Conservation (phyloP, 2,113 vertebrate species). For the Ammospiza nelsoni region DNA sequence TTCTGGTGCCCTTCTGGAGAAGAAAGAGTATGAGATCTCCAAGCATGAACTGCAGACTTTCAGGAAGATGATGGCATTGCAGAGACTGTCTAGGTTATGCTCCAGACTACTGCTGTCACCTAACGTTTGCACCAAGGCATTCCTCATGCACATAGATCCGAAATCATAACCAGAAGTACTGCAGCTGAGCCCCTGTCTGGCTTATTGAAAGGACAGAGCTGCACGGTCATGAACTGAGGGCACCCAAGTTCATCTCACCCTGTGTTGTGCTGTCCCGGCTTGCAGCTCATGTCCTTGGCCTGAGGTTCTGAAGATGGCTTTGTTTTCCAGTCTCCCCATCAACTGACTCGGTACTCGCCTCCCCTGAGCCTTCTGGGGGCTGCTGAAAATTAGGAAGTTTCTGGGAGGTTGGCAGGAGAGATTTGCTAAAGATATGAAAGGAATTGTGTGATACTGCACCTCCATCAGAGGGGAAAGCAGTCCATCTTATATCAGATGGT, state of each 20-base stretch:
- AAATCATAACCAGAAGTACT: neutral
- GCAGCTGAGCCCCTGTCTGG: neutral
- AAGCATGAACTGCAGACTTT: neutral
- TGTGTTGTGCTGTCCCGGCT: rapidly evolving
- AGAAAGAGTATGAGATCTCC: neutral
- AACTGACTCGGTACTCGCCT: rapidly evolving
- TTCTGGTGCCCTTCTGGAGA: neutral
- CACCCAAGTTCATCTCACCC: rapidly evolving
- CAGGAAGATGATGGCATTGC: neutral
- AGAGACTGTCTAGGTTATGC: neutral
- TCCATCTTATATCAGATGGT: neutral
- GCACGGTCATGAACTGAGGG: rapidly evolving
- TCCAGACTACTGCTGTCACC: neutral
- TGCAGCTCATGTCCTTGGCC: rapidly evolving
- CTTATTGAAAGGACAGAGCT: neutral
- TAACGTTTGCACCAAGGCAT: rapidly evolving
- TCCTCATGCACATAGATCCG: neutral
- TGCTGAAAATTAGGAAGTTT: neutral
- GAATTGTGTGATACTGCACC: neutral
- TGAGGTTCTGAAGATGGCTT: neutral
- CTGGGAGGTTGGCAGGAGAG: neutral
- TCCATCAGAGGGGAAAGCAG: neutral
- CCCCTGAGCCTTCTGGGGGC: neutral
- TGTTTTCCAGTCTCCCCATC: neutral
- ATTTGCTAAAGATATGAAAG: neutral